Evolutionary conservation across 1,140 invertebrate genomes (phyloP), one percentile per base, ranked within the genome.

Genomic region (Planococcus citri): DNA sequence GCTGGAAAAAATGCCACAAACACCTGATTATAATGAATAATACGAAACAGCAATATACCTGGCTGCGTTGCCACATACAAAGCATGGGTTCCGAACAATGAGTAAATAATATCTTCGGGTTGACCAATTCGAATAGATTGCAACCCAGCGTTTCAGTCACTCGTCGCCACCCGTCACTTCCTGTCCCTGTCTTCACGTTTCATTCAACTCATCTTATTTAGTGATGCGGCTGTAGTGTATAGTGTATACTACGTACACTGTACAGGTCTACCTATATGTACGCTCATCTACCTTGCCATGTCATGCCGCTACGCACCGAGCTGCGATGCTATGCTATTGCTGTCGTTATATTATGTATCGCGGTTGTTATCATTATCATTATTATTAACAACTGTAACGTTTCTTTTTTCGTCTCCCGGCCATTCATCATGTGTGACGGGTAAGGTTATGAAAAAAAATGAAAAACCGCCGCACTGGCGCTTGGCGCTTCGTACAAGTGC

Each of bases 181-280:
- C 41, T 51, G 41, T 51, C 41, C 41, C 41, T 51, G n/a, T 51
- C 41, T 51, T 51, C 41, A n/a, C 41, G 41, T 51, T 51, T 51
- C 41, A 51, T 51, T 51, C 41, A 51, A 51, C 41, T 51, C 41
- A 51, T 51, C 41, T 51, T 20, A 51, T 51, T 51, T 51, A n/a
- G n/a, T n/a, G n/a, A n/a, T n/a, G n/a, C n/a, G n/a, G n/a, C n/a
- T n/a, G n/a, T n/a, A n/a, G n/a, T n/a, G n/a, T n/a, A n/a, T n/a
- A n/a, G n/a, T n/a, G n/a, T n/a, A n/a, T n/a, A n/a, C n/a, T n/a
- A n/a, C n/a, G n/a, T n/a, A n/a, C n/a, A n/a, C n/a, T n/a, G n/a
- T n/a, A n/a, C n/a, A n/a, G n/a, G n/a, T n/a, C n/a, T n/a, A n/a
- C n/a, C n/a, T n/a, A n/a, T n/a, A n/a, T n/a, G n/a, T n/a, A n/a